Base-by-base conservation (phyloP, 2,113 vertebrate genomes). In the Chamaea fasciata region DNA sequence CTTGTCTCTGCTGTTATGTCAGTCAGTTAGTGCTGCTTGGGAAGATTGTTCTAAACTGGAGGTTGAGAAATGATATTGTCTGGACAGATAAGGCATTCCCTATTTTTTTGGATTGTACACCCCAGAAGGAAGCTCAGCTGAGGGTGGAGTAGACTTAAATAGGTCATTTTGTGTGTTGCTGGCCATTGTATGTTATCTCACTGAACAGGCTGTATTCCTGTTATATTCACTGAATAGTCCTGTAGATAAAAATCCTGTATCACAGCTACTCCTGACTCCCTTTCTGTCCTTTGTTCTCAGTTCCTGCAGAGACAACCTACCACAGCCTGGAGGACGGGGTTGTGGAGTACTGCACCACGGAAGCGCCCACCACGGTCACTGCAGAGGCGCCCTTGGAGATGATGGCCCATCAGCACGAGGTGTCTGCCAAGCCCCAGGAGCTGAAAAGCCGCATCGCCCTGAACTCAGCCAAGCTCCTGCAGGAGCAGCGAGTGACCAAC, bases 401-500 rank as follows among this genome's bases (percentile, higher is more conserved):
- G 98, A 96, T 99, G 87, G 94, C 99, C 0, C 98, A 98, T 30
- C 98, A 98, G 0, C 87, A 98, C 1, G 99, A 99, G 18, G 94
- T 98, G 13, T 97, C 98, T 0, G 96, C 98, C 20, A 99, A 99
- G 87, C 99, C 99, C 0, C 99, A 99, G 95, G 99, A 99, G 52
- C 98, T 99, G 73, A 99, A 99, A 93, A 99, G 98, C 96, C 98
- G 99, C 35, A 99, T 99, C 2, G 99, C 99, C 60, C 98, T 99
- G 47, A 99, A 99, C 98, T 99, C 99, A 0, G 99, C 99, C 91
- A 99, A 99, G 89, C 98, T 99, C 46, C 97, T 99, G 92, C 99
- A 99, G 98, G 99, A 99, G 97, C 99, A 99, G 97, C 96, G 98
- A 12, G 99, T 99, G 56, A 99, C 99, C 93, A 99, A 99, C 73